Evolutionary conservation across 2,113 vertebrate genomes (phyloP), one percentile per base, ranked within the genome.

Genomic region (Malaclemys terrapin): DNA sequence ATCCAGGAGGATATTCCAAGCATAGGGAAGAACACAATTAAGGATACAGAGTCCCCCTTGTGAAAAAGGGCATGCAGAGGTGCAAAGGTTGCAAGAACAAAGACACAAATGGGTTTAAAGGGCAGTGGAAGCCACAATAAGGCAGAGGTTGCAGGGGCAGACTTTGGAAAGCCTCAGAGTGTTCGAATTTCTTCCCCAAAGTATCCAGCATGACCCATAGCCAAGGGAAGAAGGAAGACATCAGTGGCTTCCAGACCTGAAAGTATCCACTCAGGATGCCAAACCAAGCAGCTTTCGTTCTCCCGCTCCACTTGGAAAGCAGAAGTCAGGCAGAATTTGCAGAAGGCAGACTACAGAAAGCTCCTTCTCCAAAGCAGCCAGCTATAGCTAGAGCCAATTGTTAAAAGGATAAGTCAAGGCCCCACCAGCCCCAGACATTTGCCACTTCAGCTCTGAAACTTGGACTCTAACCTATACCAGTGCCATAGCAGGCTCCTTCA

Each of bases 1-100:
- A 80, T 10, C 3, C 89, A 79, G 9, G 10, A 50, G 78, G n/a
- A 47, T 85, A 65, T 24, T 91, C 16, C 69, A 92, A 89, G 87
- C 35, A 91, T 50, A 24, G 16, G 45, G 42, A 89, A 49, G 80
- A 89, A 5, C 2, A 1, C 13, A 84, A 38, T 38, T 81, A 62
- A 8, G 5, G 2, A 57, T 62, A 87, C 91, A 14, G 2, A 45
- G 84, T 49, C 8, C 4, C 83, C 76, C 19, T 24, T 81, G 25
- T 2, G 87, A 83, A 80, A 56, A 7, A 25, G 62, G 72, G 47
- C 56, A 90, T 90, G 52, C 19, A 62, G 94, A 54, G 2, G 3
- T 20, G 0, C 0, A 12, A 52, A 87, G 85, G 13, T 11, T 57
- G 45, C 87, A 91, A 88, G 6, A n/a, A 35, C 53, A 78, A 85